phyloP scores from a whole-genome alignment of 1,140 invertebrate species.

The Pectinophora gossypiella region DNA sequence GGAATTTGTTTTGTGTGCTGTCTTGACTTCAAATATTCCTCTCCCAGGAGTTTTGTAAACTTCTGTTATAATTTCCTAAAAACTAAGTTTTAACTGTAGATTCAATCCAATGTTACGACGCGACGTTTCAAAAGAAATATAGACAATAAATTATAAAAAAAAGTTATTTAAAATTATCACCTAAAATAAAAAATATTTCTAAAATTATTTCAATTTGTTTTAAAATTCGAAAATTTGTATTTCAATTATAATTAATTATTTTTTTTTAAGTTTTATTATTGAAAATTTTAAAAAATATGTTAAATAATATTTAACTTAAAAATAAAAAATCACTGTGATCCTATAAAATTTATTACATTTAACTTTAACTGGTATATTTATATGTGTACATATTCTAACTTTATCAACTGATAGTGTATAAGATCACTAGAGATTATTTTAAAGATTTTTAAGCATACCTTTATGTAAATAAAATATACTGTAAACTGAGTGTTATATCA shows the following conservation, averaged over 20 bases:
- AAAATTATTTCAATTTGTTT: neutral
- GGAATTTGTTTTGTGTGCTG: too few species aligned
- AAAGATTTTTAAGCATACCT: slow-evolving; percentile 6
- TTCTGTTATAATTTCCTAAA: too few species aligned
- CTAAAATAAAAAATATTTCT: too few species aligned
- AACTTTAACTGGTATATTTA: slow-evolving; percentile 10
- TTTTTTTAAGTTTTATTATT: neutral
- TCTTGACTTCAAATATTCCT: too few species aligned
- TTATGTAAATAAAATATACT: neutral
- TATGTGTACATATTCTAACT: slow-evolving; percentile 15
- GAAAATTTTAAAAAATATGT: neutral
- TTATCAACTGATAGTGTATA: neutral
- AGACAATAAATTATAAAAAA: slow-evolving; percentile 4
- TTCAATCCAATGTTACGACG: too few species aligned
- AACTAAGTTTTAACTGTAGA: too few species aligned
- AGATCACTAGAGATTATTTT: slow-evolving; percentile 8
- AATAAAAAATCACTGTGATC: slow-evolving; percentile 62
- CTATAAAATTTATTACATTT: slow-evolving; percentile 57
- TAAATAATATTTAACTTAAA: slow-evolving; percentile 1
- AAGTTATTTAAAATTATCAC: neutral
- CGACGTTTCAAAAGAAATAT: neutral
- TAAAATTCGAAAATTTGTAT: too few species aligned
- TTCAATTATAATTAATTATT: neutral
- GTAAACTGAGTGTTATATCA: too few species aligned
- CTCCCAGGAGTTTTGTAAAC: too few species aligned